These are phyloP conservation scores for Ectobius pallidus DNA, from an alignment of 2,888 invertebrate species.

Conservation along the genomic window DNA sequence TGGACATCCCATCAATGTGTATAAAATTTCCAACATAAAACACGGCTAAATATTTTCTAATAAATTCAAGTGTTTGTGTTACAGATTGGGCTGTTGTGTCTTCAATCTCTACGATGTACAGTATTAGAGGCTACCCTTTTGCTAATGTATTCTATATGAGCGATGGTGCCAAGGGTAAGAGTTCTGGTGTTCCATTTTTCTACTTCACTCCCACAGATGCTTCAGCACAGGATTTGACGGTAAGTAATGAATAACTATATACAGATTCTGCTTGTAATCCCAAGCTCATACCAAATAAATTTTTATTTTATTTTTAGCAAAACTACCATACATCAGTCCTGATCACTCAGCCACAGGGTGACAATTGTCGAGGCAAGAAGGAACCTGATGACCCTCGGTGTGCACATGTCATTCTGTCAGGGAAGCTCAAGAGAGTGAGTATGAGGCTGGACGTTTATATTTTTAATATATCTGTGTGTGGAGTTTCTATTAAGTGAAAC, in stretches of 20 bases:
- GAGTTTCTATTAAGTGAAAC: too few species aligned
- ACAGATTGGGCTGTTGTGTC: slow-evolving; percentile 76
- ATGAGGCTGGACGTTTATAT: too few species aligned
- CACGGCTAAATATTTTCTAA: too few species aligned
- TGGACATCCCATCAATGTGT: too few species aligned
- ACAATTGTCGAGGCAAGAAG: slow-evolving; percentile 54
- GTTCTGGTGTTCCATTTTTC: slow-evolving; percentile 75
- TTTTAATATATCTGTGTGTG: too few species aligned
- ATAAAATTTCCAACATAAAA: too few species aligned
- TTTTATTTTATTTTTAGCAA: slow-evolving; percentile 39
- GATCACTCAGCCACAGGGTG: slow-evolving; percentile 70
- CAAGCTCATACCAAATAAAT: background rate
- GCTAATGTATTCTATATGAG: slow-evolving; percentile 72
- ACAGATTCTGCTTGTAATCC: too few species aligned
- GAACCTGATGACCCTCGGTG: slow-evolving; percentile 73
- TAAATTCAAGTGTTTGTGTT: too few species aligned
- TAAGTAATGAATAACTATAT: slow-evolving; percentile 52
- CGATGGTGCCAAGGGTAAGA: slow-evolving; percentile 70
- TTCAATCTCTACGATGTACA: slow-evolving; percentile 67
- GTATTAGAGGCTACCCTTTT: slow-evolving; percentile 69
- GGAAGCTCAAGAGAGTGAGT: slow-evolving; percentile 67
- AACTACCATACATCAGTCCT: slow-evolving; percentile 70
- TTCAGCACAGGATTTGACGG: slow-evolving; percentile 69
- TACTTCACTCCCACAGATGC: slow-evolving; percentile 75
- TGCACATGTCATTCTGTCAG: slow-evolving; percentile 72